Evolutionary conservation across 2,113 vertebrate genomes (phyloP).

Genomic region (Alaudala cheleensis): DNA sequence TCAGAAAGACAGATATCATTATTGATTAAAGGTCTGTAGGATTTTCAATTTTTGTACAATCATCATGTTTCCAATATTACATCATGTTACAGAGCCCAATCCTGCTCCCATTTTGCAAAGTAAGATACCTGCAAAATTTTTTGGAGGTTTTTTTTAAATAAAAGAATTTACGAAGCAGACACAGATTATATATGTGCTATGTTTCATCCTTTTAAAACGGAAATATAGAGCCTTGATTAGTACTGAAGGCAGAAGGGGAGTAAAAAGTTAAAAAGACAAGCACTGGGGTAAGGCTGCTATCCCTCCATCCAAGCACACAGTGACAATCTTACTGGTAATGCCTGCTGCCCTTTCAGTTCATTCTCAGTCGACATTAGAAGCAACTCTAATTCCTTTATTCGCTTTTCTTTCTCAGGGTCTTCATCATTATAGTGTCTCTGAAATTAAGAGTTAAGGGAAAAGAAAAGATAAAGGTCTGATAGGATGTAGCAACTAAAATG

Average conservation of each 20-base stretch:
- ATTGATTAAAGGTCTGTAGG: neutral
- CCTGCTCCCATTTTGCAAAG: neutral
- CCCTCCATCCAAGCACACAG: conserved; percentile 68
- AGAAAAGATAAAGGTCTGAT: conserved; percentile 64
- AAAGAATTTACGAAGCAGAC: neutral
- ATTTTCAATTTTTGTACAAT: neutral
- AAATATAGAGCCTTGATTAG: conserved; percentile 58
- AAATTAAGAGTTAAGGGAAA: conserved; percentile 71
- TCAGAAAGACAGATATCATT: neutral
- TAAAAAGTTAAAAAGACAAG: conserved; percentile 58
- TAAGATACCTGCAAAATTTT: neutral
- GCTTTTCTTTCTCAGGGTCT: conserved; percentile 98
- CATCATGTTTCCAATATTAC: neutral
- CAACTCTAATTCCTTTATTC: conserved; percentile 98
- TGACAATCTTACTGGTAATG: conserved; percentile 86
- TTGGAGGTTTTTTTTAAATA: neutral
- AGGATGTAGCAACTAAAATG: conserved; percentile 52
- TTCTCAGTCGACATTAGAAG: conserved; percentile 99
- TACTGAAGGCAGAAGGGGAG: conserved; percentile 42
- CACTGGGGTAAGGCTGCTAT: conserved; percentile 62
- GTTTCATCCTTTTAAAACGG: conserved; percentile 44
- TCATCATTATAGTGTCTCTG: conserved; percentile 99
- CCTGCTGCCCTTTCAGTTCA: conserved; percentile 92
- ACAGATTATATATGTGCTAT: conserved; percentile 29
- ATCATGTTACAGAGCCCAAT: neutral